Base-by-base conservation (phyloP, 1,140 invertebrate genomes). In the Hyposmocoma kahamanoa region DNA sequence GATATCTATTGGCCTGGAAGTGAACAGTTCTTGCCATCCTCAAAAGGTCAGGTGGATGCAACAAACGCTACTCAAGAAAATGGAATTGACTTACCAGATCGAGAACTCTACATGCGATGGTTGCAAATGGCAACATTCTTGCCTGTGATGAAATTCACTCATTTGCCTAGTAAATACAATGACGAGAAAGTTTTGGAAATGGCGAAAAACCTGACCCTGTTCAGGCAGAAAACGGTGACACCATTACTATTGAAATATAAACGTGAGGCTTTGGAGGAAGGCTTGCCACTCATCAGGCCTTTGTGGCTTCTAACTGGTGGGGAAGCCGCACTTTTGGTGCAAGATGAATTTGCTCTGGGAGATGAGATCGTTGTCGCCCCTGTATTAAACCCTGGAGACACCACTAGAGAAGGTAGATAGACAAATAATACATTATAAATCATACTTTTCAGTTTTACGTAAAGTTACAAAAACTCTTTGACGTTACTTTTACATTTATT, bases 21-120 rank as follows among this genome's bases (percentile, higher is more conserved):
- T 81, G 66, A 88, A 76, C 67, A 89, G 66, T 72, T 87, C 78
- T 17, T 86, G 22, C 81, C 81, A 19, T 72, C 75, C 10, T 61
- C 80, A 0, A 86, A 80, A 58, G 69, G 68, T 11, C 64, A 64
- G 4, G 22, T 72, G 8, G 84, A 87, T 4, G 44, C 57, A 6
- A 72, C 67, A 0, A 84, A 84, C 44, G 68, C 71, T 5, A 83
- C 79, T 2, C 87, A 88, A 44, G 88, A 90, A 24, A 89, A 86
- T 43, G 89, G 89, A 18, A 87, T 90, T 11, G 87, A 84, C 26
- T 62, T 95, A 11, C 94, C 95, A 0, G 93, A 96, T 45, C 90
- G 91, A 56, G 96, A 99, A 69, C 84, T 99, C 5, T 99, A 96
- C 67, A 92, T 97, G 39, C 88, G 97, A 41, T 99, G 97, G 97